A percentile compares a stretch with the other conserved stretches of the same genome.
These are phyloP conservation scores for Antheraea pernyi DNA, from an alignment of 1,140 invertebrate species.

Conservation along the genomic window DNA sequence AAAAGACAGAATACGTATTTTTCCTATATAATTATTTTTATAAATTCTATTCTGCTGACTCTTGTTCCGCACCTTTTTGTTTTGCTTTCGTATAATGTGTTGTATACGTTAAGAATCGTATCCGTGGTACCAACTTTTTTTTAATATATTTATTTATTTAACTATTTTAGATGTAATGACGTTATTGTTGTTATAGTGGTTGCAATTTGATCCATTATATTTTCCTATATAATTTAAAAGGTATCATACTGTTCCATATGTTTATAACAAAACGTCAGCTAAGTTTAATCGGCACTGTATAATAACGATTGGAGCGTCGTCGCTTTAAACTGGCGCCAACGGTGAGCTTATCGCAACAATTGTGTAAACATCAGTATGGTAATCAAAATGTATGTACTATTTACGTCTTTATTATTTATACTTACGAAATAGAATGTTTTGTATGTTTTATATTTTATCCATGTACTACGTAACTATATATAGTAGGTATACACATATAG, in stretches of 20 bases:
- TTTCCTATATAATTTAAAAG: neutral
- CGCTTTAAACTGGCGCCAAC: conserved; percentile 46
- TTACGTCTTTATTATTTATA: conserved; percentile 2
- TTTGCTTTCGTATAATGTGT: too few species aligned
- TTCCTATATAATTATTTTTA: too few species aligned
- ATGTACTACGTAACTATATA: too few species aligned
- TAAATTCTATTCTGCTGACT: too few species aligned
- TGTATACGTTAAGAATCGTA: too few species aligned
- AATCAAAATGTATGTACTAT: conserved; percentile 44
- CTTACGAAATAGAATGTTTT: neutral
- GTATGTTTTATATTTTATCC: neutral
- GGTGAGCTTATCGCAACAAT: conserved; percentile 45
- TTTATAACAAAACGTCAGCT: conserved; percentile 24
- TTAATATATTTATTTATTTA: too few species aligned
- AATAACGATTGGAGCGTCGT: conserved; percentile 49
- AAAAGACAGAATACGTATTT: too few species aligned
- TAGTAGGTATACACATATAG: too few species aligned
- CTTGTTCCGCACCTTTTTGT: too few species aligned
- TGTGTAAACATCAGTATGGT: conserved; percentile 43
- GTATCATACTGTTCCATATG: neutral
- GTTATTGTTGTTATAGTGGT: too few species aligned
- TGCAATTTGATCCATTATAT: neutral
- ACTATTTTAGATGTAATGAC: too few species aligned
- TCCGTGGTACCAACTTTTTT: too few species aligned
- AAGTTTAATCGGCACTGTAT: conserved; percentile 51